These are phyloP conservation scores for Ephydatia muelleri DNA, from an alignment of 37 sponge, comb jelly and placozoan species.

Conservation along the genomic window DNA sequence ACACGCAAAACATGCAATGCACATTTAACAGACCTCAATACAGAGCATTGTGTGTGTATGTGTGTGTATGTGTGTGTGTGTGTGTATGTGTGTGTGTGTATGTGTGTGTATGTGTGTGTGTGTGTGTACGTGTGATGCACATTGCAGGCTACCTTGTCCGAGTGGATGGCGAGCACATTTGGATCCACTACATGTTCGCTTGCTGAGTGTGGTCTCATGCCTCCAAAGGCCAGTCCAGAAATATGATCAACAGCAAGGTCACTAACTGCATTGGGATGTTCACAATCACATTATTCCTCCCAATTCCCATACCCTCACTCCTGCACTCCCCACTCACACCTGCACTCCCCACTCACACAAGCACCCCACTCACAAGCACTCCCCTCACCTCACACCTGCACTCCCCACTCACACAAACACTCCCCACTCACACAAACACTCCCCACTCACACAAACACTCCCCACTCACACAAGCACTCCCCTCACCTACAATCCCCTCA, in stretches of 20 bases:
- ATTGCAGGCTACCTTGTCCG: slow-evolving; percentile 41
- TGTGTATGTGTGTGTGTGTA: no score
- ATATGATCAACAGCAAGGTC: slow-evolving; percentile 68
- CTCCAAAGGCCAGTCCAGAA: slow-evolving; percentile 67
- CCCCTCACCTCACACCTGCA: no score
- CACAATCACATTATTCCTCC: neutral
- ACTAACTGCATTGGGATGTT: slow-evolving; percentile 35
- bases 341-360: neutral
- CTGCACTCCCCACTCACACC: neutral
- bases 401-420: slow-evolving; percentile 4
- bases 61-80: slow-evolving; percentile 10
- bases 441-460: neutral
- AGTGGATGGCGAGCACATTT: slow-evolving; percentile 80
- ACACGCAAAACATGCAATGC: neutral
- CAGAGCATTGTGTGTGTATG: neutral
- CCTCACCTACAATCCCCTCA: neutral
- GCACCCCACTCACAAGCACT: neutral
- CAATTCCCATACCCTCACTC: neutral
- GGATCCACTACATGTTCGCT: slow-evolving; percentile 66
- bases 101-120: neutral
- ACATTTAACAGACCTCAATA: neutral
- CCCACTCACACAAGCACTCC: neutral
- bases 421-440: neutral
- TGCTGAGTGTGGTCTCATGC: slow-evolving; percentile 61
- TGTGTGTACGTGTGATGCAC: neutral